Evolutionary conservation across 2,113 vertebrate genomes (phyloP).

Genomic region (Turnix velox): DNA sequence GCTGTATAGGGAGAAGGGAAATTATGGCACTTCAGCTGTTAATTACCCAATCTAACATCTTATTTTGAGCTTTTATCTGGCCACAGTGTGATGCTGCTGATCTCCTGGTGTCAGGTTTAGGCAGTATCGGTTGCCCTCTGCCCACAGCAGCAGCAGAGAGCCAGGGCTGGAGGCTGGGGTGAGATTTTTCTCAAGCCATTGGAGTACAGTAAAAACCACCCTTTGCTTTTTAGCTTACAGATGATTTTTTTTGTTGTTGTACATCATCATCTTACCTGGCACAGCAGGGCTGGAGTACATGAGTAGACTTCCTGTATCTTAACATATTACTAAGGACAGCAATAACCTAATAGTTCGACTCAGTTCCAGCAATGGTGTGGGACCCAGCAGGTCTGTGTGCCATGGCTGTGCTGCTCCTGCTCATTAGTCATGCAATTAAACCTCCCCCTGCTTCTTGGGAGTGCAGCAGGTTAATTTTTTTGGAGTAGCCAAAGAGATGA

Average conservation of each 20-base stretch:
- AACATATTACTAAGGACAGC: not conserved
- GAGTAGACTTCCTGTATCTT: not conserved
- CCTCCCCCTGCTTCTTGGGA: not conserved
- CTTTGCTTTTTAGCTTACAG: not conserved
- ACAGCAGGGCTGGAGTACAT: not conserved
- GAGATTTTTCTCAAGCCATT: not conserved
- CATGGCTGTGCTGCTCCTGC: not conserved
- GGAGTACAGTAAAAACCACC: not conserved
- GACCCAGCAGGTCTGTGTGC: not conserved
- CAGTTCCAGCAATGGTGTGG: not conserved
- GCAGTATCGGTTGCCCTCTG: not conserved
- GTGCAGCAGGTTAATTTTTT: not conserved
- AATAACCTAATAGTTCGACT: not conserved
- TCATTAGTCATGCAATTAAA: not conserved
- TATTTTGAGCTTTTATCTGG: rapidly evolving
- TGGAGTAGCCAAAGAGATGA: not conserved
- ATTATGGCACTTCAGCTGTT: not conserved
- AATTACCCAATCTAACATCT: not conserved
- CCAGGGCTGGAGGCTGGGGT: not conserved
- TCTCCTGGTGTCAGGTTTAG: not conserved
- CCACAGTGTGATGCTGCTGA: not conserved
- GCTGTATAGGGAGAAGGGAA: not conserved
- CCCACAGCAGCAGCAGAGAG: rapidly evolving
- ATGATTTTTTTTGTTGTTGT: not conserved
- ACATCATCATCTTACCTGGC: not conserved